Base-by-base conservation (phyloP, 2,113 vertebrate genomes). In the Galemys pyrenaicus region DNA sequence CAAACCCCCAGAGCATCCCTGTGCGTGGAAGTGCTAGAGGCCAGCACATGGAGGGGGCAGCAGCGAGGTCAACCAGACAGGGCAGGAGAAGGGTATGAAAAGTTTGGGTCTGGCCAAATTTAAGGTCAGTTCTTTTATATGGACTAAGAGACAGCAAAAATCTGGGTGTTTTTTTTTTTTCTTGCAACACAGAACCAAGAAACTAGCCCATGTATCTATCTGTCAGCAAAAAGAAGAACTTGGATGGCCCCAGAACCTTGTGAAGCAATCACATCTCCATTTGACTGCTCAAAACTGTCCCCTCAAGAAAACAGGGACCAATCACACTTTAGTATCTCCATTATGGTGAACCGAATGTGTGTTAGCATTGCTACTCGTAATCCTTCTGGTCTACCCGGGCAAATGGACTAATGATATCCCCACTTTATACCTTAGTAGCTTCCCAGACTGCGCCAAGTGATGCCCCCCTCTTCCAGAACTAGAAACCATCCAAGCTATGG, bases 261-360 rank as follows among this genome's bases (percentile, higher is more conserved):
- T 70, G 91, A 91, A 37, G 13, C 46, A 89, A 75, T 41, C 49
- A 22, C 56, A 51, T 51, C 8, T 84, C 91, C 24, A 30, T 28
- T 46, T 84, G 46, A 79, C 17, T 88, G 39, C 54, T 91, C 71
- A 86, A 70, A 94, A 74, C 11, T 80, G 51, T 67, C 85, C 87
- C 49, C 79, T 91, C 58, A 44, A 56, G 74, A 71, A n/a, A 85
- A 78, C 30, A 91, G 1, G 26, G 58, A 30, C 74, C 78, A 74
- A 54, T 73, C 32, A 51, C 17, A 77, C 62, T 49, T 78, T 39
- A 70, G 46, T 2, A 56, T 93, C 60, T 89, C 60, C 37, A 54
- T 70, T 84, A 82, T 35, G 51, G 17, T n/a, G 15, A 89, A 68
- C 32, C 41, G 68, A 92, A 88, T 3, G 37, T 51, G 5, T 85